Evolutionary conservation across 2,797 vertebrate genomes (phyloP), one percentile per base, ranked within the genome.

Genomic region (Momotus momota): DNA sequence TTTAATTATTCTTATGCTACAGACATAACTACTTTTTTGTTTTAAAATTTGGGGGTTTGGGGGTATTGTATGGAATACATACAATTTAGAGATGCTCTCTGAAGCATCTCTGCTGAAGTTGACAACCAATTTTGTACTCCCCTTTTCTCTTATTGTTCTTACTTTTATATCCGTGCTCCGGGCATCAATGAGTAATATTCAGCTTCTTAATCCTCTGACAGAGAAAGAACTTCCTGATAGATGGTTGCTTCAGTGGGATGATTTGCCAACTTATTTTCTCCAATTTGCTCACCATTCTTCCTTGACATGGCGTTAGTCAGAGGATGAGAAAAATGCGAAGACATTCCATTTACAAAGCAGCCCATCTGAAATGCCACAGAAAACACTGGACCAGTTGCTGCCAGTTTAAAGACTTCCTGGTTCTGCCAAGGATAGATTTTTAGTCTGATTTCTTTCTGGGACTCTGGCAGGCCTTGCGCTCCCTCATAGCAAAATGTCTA

Each of bases 1-100:
- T 92, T 96, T 94, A 35, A 94, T 97, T 85, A 52, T 94, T 92
- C 75, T 95, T 51, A 70, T 2, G 33, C 94, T 95, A 94, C 27
- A 33, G 93, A 67, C 80, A 93, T 94, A 96, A 88, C 57, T 85
- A n/a, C n/a, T 62, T 88, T 75, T 88, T 78, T 91, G 45, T 73
- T 91, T 71, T 48, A 67, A 78, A 84, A 82, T 80, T 19, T 82
- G 67, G 14, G 38, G 3, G 2, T 2, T 93, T 86, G 43, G n/a
- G n/a, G n/a, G n/a, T n/a, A n/a, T n/a, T n/a, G n/a, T n/a, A 19
- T 57, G 33, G 65, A 69, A 61, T 57, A 74, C 46, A 86, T 79
- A 35, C 38, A 79, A 31, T 81, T 94, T 31, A 83, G 26, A 78
- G 61, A 65, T 22, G 27, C 14, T 72, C 16, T 66, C 55, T 79